Evolutionary conservation across 2,113 vertebrate genomes (phyloP).

Genomic region (Astur gentilis): DNA sequence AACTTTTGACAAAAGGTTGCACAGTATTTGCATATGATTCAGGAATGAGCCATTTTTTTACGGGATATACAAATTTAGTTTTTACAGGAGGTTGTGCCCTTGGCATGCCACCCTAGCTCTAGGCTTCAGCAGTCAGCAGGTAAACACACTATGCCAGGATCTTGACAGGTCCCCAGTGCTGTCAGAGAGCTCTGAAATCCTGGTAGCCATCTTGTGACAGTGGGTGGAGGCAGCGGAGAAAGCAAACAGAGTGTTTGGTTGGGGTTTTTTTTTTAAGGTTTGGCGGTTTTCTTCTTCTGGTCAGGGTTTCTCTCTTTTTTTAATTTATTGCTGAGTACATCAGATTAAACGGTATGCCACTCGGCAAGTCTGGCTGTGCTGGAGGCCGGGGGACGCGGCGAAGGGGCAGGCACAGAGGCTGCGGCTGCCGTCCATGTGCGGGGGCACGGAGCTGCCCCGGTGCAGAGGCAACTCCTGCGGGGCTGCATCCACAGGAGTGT

Average conservation of each 20-base stretch:
- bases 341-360: neutral
- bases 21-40: constrained; percentile 79
- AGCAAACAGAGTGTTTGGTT: neutral
- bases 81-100: constrained; percentile 63
- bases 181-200: constrained; percentile 25
- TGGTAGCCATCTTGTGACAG: constrained; percentile 48
- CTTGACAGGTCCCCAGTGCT: constrained; percentile 28
- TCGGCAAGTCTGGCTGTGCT: neutral
- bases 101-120: constrained; percentile 65
- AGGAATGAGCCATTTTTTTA: constrained; percentile 73
- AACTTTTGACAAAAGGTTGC: constrained; percentile 67
- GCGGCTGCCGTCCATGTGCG: accelerated
- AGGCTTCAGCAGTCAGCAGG: constrained; percentile 61
- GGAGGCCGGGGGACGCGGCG: neutral
- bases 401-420: accelerated
- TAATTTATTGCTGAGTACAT: neutral
- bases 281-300: neutral
- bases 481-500: accelerated
- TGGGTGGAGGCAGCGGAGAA: constrained; percentile 16
- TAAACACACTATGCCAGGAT: constrained; percentile 60
- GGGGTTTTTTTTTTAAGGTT: neutral
- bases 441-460: neutral
- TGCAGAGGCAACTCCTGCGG: accelerated
- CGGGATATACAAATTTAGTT: constrained; percentile 74
- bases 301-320: neutral